Base-by-base conservation (phyloP, 2,888 invertebrate genomes). In the Baccha elongata region DNA sequence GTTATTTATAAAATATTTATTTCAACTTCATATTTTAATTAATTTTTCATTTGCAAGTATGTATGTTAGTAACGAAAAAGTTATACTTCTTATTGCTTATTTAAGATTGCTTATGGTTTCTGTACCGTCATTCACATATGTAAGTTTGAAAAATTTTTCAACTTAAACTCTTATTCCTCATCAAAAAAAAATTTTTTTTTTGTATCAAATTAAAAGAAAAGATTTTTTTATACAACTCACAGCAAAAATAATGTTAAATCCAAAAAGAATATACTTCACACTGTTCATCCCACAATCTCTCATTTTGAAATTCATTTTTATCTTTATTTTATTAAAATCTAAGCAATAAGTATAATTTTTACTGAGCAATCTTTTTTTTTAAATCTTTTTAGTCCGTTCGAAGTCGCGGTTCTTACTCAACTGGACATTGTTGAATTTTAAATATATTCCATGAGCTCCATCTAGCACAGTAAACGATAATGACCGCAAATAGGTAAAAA, bases 191-290 rank as follows among this genome's bases (percentile, higher is more conserved):
- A n/a, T n/a, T n/a, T n/a, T n/a, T n/a, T n/a, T n/a, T n/a, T n/a
- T n/a, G n/a, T n/a, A n/a, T n/a, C n/a, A n/a, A n/a, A 35, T 6
- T 35, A 1, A 29, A 69, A 19, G n/a, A 17, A 21, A 29, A 23
- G 21, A 6, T 1, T 37, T 75, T n/a, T n/a, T n/a, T n/a, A n/a
- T n/a, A n/a, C n/a, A 8, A 88, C 93, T 92, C 90, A 94, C 93
- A 87, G 93, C 93, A 90, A 94, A 93, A 26, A 93, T 89, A 40
- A 93, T 89, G 89, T 94, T 94, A 88, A 94, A 93, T 85, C 92
- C 89, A 87, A 93, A 93, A 50, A 94, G 88, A 46, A 93, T 88
- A 86, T 93, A 93, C 89, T 94, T 94, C 69, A 93, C 92, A 53
- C 92, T 87, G 86, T 90, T 92, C 91, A 93, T 92, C 71, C 93